phyloP scores from a whole-genome alignment of 2,888 invertebrate species.

The Ferrisia virgata region DNA sequence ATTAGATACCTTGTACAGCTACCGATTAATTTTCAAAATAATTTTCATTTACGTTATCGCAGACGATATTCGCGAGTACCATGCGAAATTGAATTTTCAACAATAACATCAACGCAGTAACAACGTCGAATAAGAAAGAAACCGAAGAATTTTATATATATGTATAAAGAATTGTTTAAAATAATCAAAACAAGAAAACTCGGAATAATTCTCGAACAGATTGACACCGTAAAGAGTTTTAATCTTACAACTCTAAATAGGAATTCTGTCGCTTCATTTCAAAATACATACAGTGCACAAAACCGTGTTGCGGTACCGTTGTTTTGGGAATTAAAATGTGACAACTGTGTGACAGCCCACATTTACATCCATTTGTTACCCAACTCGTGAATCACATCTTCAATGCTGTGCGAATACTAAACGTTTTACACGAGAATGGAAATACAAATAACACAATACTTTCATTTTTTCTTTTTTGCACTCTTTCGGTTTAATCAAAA shows the following conservation, averaged over 20 bases:
- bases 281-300: constrained; percentile 31
- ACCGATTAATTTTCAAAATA: no score
- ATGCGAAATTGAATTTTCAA: no score
- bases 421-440: constrained; percentile 40
- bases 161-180: not conserved
- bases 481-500: not conserved
- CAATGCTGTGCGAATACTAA: constrained; percentile 44
- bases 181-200: constrained; percentile 17
- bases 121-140: not conserved
- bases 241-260: constrained; percentile 40
- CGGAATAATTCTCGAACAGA: constrained; percentile 15
- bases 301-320: constrained; percentile 41
- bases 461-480: constrained; percentile 25
- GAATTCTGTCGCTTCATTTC: constrained; percentile 45
- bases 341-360: constrained; percentile 45
- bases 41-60: no score
- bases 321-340: constrained; percentile 46
- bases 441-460: constrained; percentile 45
- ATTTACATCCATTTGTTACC: constrained; percentile 46
- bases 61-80: no score
- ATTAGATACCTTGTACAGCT: no score
- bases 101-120: no score
- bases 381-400: constrained; percentile 45
- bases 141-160: not conserved
- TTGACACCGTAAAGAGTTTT: constrained; percentile 39